Evolutionary conservation across 1,140 invertebrate genomes (phyloP).

Genomic region (Cydia amplana): DNA sequence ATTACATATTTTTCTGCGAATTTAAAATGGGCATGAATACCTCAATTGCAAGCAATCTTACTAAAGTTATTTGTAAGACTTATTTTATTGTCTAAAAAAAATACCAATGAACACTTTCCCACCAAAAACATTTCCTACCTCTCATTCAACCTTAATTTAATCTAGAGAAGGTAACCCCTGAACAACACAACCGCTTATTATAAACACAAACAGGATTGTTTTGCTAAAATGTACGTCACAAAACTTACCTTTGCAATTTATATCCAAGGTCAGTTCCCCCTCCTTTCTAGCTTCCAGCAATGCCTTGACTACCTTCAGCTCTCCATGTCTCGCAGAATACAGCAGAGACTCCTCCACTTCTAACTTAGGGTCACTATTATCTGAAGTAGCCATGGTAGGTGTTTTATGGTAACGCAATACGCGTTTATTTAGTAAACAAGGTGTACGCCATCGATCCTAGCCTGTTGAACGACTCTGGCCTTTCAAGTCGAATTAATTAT

Average conservation of each 20-base stretch:
- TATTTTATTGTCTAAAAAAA: no score
- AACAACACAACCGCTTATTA: background rate
- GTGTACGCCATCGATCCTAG: constrained; percentile 18
- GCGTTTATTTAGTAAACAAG: constrained; percentile 27
- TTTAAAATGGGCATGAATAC: no score
- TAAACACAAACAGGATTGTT: background rate
- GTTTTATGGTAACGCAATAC: constrained; percentile 4
- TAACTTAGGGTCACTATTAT: constrained; percentile 41
- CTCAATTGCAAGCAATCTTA: no score
- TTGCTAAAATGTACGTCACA: background rate
- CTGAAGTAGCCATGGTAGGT: constrained; percentile 51
- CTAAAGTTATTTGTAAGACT: no score
- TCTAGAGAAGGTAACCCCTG: no score
- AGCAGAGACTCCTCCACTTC: constrained; percentile 74
- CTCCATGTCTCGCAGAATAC: constrained; percentile 76
- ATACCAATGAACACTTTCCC: no score
- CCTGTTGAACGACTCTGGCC: constrained; percentile 1
- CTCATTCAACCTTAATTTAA: no score
- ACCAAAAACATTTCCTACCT: no score
- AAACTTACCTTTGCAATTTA: constrained; percentile 76
- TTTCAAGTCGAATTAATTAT: constrained; percentile 20
- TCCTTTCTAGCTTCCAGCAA: constrained; percentile 64
- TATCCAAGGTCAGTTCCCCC: constrained; percentile 67
- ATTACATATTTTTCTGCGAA: no score
- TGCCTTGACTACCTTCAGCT: constrained; percentile 67